A percentile compares a stretch with the other conserved stretches of the same genome.
Conservation (phyloP, 1,140 invertebrate species). For the Platorchestia sp. region DNA sequence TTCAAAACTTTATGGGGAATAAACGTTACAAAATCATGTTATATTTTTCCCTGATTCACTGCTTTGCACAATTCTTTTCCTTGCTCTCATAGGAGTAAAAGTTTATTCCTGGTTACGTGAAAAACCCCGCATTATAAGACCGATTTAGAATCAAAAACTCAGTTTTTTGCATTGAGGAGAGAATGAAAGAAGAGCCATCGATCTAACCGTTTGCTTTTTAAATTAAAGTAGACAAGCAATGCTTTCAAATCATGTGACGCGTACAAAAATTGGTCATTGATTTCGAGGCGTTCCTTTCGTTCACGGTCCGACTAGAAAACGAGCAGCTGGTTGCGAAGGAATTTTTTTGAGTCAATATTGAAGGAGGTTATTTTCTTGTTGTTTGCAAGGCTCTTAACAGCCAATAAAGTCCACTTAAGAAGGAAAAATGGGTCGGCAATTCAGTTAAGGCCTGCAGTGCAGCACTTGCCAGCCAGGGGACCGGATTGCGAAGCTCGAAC, state of each 20-base stretch:
- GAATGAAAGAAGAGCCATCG: neutral
- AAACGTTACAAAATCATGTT: too few species aligned
- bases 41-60: too few species aligned
- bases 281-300: neutral
- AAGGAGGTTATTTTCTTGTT: conserved; percentile 54
- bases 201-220: neutral
- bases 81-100: too few species aligned
- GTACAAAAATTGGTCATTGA: neutral
- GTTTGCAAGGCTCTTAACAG: conserved; percentile 47
- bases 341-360: conserved; percentile 25
- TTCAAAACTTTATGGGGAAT: too few species aligned
- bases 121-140: too few species aligned
- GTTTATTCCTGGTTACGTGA: too few species aligned
- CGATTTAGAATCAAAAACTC: too few species aligned
- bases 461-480: neutral
- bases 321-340: neutral
- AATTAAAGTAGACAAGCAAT: neutral
- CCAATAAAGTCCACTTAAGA: conserved; percentile 46
- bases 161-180: neutral
- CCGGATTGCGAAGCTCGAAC: neutral
- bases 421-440: conserved; percentile 51
- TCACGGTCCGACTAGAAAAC: neutral
- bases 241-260: neutral
- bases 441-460: conserved; percentile 36
- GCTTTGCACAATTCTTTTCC: too few species aligned